Conservation (phyloP, 2,888 invertebrate genomes). For the Apamea sordens region DNA sequence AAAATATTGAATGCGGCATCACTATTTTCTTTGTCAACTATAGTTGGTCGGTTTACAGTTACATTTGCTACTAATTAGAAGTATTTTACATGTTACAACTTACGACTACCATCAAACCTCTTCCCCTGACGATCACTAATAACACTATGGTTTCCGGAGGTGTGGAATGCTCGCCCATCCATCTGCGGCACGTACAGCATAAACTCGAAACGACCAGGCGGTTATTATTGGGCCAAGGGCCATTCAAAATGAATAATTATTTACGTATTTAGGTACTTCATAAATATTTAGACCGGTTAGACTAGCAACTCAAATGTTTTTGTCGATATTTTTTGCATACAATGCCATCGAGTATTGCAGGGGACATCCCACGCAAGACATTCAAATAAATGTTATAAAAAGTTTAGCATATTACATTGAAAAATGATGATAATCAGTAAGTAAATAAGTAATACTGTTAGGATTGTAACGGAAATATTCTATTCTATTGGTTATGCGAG, state of each 20-base stretch:
- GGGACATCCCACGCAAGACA: conserved; percentile 22
- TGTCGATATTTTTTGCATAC: conserved; percentile 8
- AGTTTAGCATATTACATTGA: background rate
- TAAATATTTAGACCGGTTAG: conserved; percentile 13
- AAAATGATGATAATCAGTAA: background rate
- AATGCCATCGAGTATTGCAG: background rate
- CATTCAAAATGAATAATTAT: background rate
- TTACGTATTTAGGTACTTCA: background rate
- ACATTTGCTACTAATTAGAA: no score
- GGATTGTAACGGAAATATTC: background rate
- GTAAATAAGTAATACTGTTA: conserved; percentile 2
- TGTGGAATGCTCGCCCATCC: background rate
- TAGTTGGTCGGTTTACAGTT: background rate
- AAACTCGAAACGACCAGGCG: background rate
- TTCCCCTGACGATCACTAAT: background rate
- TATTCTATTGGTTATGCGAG: no score
- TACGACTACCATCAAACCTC: background rate
- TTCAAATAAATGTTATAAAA: conserved; percentile 10
- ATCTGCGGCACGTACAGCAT: background rate
- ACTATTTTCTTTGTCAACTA: background rate
- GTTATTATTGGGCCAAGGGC: background rate
- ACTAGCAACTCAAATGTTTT: background rate
- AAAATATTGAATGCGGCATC: background rate
- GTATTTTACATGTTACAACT: background rate
- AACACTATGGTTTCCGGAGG: background rate